Evolutionary conservation across 2,113 vertebrate genomes (phyloP).

Genomic region (Muntiacus reevesi): DNA sequence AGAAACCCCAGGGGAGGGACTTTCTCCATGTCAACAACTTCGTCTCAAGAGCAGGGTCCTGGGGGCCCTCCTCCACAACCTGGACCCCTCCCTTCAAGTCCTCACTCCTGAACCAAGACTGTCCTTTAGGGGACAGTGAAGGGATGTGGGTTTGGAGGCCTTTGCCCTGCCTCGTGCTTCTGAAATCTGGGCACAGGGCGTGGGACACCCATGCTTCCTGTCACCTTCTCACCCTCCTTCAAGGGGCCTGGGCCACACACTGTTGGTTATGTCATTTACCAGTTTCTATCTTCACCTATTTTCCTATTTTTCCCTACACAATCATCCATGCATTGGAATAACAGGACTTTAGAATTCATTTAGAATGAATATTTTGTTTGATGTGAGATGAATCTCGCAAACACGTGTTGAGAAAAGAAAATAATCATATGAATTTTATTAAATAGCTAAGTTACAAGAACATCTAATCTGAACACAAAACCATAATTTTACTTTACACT

Average conservation of each 20-base stretch:
- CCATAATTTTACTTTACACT: background rate
- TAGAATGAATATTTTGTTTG: background rate
- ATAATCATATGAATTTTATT: background rate
- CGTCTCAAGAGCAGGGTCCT: background rate
- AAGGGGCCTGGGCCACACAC: too few species aligned
- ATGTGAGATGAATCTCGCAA: background rate
- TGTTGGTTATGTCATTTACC: background rate
- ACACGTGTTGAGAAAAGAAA: background rate
- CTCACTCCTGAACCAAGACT: too few species aligned
- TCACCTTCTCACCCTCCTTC: background rate
- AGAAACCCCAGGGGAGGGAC: too few species aligned
- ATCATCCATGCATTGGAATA: background rate
- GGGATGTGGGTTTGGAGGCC: background rate
- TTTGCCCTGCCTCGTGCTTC: too few species aligned
- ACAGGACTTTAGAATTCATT: background rate
- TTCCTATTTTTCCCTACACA: background rate
- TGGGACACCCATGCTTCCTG: too few species aligned
- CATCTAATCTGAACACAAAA: background rate
- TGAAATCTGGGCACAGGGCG: too few species aligned
- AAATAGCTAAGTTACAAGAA: background rate
- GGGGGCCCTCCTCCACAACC: fast-evolving
- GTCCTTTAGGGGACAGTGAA: too few species aligned
- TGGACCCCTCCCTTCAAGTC: background rate
- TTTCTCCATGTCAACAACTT: background rate
- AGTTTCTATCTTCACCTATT: background rate